These are phyloP conservation scores for Ceyx melanurus DNA, from an alignment of 2,113 vertebrate species.

Conservation along the genomic window DNA sequence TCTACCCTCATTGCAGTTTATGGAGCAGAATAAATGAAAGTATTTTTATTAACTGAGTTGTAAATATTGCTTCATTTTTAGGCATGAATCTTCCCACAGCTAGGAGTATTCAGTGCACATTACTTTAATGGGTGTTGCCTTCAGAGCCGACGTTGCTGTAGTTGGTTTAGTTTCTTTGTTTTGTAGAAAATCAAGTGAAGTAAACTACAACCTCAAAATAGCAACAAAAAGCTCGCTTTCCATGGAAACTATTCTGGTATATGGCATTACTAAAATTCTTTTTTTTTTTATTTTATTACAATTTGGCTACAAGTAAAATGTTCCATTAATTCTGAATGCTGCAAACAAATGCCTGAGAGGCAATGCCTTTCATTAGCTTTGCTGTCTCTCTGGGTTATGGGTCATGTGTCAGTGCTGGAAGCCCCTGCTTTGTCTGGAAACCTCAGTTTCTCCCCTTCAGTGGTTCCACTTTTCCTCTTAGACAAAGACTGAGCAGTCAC, in stretches of 20 bases:
- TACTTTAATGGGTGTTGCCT: background rate
- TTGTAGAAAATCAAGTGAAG: background rate
- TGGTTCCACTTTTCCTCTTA: slow-evolving; percentile 53
- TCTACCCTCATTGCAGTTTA: background rate
- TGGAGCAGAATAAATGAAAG: background rate
- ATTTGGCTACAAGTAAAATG: slow-evolving; percentile 14
- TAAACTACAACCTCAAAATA: slow-evolving; percentile 43
- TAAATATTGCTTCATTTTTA: background rate
- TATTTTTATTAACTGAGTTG: background rate
- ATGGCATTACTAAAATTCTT: slow-evolving; percentile 15
- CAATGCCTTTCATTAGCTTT: slow-evolving; percentile 39
- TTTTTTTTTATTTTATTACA: slow-evolving; percentile 11
- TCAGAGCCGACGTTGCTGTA: background rate
- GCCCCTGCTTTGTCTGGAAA: slow-evolving; percentile 61
- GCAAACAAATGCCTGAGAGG: background rate
- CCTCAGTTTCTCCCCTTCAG: slow-evolving; percentile 54
- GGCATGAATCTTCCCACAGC: background rate
- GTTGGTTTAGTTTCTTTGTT: slow-evolving; percentile 16
- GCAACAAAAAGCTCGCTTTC: slow-evolving; percentile 28
- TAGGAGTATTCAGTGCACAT: background rate
- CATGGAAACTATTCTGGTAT: background rate
- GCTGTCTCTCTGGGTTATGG: slow-evolving; percentile 57
- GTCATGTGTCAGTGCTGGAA: slow-evolving; percentile 31
- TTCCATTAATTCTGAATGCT: slow-evolving; percentile 3
- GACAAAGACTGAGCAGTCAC: slow-evolving; percentile 66